Conservation (phyloP, 2,888 invertebrate genomes). For the Drosophila tanythrix region DNA sequence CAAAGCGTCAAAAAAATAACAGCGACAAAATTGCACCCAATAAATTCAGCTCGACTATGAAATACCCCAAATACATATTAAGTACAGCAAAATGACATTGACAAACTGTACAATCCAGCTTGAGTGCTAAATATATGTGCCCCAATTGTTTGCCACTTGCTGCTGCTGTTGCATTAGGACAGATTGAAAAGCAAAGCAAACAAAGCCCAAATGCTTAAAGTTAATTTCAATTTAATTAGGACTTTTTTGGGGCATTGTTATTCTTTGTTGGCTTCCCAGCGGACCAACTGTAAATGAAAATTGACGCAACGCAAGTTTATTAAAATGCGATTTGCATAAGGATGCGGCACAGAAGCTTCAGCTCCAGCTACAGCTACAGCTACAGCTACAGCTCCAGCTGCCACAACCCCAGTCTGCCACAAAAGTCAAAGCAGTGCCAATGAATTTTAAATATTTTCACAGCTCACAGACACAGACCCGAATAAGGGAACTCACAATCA, state of each 20-base stretch:
- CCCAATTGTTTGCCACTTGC: slow-evolving; percentile 1
- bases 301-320: slow-evolving; percentile 78
- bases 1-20: slow-evolving; percentile 58
- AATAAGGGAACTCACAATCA: slow-evolving; percentile 30
- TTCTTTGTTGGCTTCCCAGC: slow-evolving; percentile 49
- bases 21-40: slow-evolving; percentile 47
- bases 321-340: slow-evolving; percentile 80
- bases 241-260: slow-evolving; percentile 65
- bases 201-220: slow-evolving; percentile 77
- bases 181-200: slow-evolving; percentile 68
- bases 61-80: slow-evolving; percentile 6
- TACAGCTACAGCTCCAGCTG: slow-evolving; percentile 2
- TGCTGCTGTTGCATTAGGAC: slow-evolving; percentile 19
- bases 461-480: slow-evolving; percentile 29
- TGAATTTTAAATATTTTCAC: slow-evolving; percentile 73
- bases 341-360: slow-evolving; percentile 38
- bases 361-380: not conserved
- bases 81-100: not conserved
- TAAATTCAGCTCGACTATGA: not conserved
- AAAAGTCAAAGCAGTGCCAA: slow-evolving; percentile 58
- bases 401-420: slow-evolving; percentile 9
- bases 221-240: slow-evolving; percentile 81
- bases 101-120: not conserved
- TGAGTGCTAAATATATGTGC: slow-evolving; percentile 2
- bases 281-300: slow-evolving; percentile 78